Base-by-base conservation (phyloP, 1,140 invertebrate genomes). In the Cotesia typhae region DNA sequence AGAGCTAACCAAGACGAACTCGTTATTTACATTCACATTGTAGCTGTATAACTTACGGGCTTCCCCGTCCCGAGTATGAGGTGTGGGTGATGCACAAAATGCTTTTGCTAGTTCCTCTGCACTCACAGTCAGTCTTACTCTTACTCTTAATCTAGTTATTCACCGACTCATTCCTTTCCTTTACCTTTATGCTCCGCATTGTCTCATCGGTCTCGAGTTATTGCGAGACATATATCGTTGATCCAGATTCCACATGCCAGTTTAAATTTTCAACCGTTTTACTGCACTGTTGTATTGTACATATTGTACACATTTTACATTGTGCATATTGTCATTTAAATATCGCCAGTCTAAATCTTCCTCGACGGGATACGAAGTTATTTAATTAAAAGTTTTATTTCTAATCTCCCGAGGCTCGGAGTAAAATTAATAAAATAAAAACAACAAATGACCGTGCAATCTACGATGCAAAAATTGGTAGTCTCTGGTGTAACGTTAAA, bases 11-110 rank as follows among this genome's bases (percentile, higher is more conserved):
- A 70, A 78, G 77, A 81, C 80, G 77, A 80, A 80, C 78, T 81
- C 78, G 76, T 83, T 78, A 78, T 80, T 80, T 75, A 76, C 73
- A 76, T 79, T 79, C 78, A 69, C 70, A 63, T 63, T 38, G 55
- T 37, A 53, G 35, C 12, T 20, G 9, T 68, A 10, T 12, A 47
- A 47, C 41, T 47, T 47, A 47, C 41, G 6, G 41, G 5, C 41
- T 47, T 47, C 6, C 41, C 41, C 41, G 41, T 47, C 6, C 10
- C 3, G 10, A 9, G 41, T 47, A 6, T 10, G 41, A 47, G 57
- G 57, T 59, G 57, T 59, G 41, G 60, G 57, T 64, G 68, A 68
- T 55, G 53, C 41, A 70, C 65, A 36, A 68, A 73, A 68, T 59
- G 10, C 2, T 63, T 55, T 36, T 36, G 28, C 53, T 37, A 36